Base-by-base conservation (phyloP, 2,888 invertebrate species). In the Athalia cordata region DNA sequence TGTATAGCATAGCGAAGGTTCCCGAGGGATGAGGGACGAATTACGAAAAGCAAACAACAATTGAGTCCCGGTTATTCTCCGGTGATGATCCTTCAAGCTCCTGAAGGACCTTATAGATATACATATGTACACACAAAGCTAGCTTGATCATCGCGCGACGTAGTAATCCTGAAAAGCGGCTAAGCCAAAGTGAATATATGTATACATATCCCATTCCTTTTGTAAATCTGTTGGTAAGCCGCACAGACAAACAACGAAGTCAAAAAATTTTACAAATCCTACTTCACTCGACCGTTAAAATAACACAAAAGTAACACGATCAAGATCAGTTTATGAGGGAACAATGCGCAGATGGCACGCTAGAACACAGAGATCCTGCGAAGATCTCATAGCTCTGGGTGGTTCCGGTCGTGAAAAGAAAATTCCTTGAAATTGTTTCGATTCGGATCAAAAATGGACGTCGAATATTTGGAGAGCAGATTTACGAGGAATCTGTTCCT, bases 321-420 rank as follows among this genome's bases (percentile, higher is more conserved):
- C 1, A 29, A 29, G 29, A 29, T 29, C 29, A 29, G 29, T 29
- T 29, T 29, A 29, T 29, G 85, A 75, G 85, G 85, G 86, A 86
- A 88, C 88, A 88, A 89, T 87, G 83, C 84, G 79, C 88, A 89
- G 89, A 87, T 88, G 89, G 84, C 87, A 87, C 88, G 87, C 29
- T 89, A 88, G 89, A 89, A 89, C 89, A 89, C 84, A 85, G 85
- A 87, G 87, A 88, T 88, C 86, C 86, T 83, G 89, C 86, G 86
- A 86, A 87, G 86, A 86, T 79, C 66, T 70, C 75, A 79, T 70
- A 62, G 67, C 64, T 70, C 57, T 65, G 78, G 79, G 78, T 82
- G 82, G 81, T 81, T 81, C 77, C 68, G 55, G 78, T 65, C 49
- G 50, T 79, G 59, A 75, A 72, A 47, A 77, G 3, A 9, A 68